phyloP scores from a whole-genome alignment of 2,888 invertebrate genomes.

The Nezara viridula region DNA sequence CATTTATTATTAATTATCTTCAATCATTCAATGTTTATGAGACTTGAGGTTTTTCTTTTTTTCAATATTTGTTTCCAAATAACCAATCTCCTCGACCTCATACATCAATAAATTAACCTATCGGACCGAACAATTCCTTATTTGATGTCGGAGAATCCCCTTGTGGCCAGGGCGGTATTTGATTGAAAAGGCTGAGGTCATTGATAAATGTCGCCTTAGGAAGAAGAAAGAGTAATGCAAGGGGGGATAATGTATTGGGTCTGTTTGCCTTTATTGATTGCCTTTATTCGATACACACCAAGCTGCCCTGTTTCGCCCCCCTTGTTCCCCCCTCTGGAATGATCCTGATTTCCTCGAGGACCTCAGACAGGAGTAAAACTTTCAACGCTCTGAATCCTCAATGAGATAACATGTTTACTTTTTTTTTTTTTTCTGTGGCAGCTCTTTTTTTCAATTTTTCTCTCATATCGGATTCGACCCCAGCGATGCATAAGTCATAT shows the following conservation, averaged over 20 bases:
- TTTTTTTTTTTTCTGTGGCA: not conserved
- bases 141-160: not conserved
- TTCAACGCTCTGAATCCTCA: constrained; percentile 52
- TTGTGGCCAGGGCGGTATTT: not conserved
- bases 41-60: not conserved
- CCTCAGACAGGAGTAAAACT: constrained; percentile 30
- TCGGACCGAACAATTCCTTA: not conserved
- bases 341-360: constrained; percentile 56
- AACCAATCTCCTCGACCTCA: not conserved
- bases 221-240: constrained; percentile 19
- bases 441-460: constrained; percentile 33
- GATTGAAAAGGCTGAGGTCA: not conserved
- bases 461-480: constrained; percentile 25
- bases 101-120: not conserved
- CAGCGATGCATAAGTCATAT: constrained; percentile 46
- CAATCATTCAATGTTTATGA: too few species aligned
- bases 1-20: too few species aligned
- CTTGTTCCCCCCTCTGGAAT: not conserved
- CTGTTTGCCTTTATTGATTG: constrained; percentile 47
- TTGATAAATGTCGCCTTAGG: constrained; percentile 28
- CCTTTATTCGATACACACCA: not conserved
- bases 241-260: not conserved
- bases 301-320: too few species aligned
- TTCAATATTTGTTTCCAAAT: not conserved
- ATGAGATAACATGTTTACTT: constrained; percentile 38